These are phyloP conservation scores for Pseudochirops cupreus DNA, from an alignment of 2,797 vertebrate species.

Conservation along the genomic window DNA sequence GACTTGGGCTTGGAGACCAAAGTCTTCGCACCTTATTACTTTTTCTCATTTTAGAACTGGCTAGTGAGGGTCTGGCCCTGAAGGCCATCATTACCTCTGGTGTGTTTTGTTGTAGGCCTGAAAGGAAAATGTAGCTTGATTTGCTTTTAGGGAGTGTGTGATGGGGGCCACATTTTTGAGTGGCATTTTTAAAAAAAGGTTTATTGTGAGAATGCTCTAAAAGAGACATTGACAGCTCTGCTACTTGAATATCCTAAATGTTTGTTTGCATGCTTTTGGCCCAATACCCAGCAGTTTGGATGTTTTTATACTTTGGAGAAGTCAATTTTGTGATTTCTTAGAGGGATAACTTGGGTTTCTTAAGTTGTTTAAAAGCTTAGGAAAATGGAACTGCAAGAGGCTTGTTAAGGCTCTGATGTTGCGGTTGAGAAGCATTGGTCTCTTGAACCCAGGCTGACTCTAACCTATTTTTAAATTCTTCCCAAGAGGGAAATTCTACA, in stretches of 20 bases:
- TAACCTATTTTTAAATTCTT: conserved; percentile 52
- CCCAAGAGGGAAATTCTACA: conserved; percentile 46
- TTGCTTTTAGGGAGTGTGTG: conserved; percentile 26
- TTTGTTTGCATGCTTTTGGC: conserved; percentile 54
- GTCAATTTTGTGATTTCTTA: conserved; percentile 63
- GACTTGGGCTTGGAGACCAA: neutral
- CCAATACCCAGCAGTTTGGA: conserved; percentile 47
- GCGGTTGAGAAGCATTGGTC: conserved; percentile 27
- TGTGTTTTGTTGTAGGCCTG: conserved; percentile 49
- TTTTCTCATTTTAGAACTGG: conserved; percentile 45
- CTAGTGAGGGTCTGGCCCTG: neutral
- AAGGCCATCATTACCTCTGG: conserved; percentile 58
- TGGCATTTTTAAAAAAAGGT: conserved; percentile 7
- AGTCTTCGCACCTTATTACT: neutral
- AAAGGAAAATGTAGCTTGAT: conserved; percentile 6
- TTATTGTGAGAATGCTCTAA: conserved; percentile 47
- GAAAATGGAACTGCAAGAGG: conserved; percentile 37
- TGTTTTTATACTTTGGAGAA: conserved; percentile 54
- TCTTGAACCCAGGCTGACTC: conserved; percentile 35
- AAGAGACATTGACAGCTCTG: conserved; percentile 15
- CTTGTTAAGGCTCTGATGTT: conserved; percentile 44
- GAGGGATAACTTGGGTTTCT: conserved; percentile 58
- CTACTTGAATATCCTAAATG: conserved; percentile 55
- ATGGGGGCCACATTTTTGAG: neutral
- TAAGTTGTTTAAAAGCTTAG: conserved; percentile 45